Evolutionary conservation across 2,797 vertebrate species (phyloP), one percentile per base, ranked within the genome.

Genomic region (Serranus cabrilla): DNA sequence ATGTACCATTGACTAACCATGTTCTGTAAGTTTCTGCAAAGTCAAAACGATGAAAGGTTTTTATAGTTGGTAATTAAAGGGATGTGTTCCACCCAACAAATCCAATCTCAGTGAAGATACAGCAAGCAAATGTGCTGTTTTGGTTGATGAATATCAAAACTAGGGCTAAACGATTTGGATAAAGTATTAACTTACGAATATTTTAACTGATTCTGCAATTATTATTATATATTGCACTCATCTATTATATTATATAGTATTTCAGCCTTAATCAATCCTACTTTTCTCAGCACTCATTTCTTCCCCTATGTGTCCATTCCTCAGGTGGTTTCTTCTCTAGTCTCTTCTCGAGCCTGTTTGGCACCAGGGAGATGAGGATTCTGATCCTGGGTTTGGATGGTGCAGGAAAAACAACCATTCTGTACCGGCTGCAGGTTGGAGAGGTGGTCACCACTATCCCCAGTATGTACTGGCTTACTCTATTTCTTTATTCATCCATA

Each of bases 401-500:
- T 58, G 98, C 98, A 10, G 98, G 98, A 71, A 99, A 99, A 93
- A 99, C 98, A 0, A 99, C 98, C 17, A 99, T 99, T 83, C 94
- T 99, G 25, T 99, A 99, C 93, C 93, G 97, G 69, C 92, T 99
- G 76, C 98, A 99, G 89, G 98, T 99, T 46, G 98, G 98, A 91
- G 98, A 99, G 93, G 98, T 99, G 43, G 98, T 99, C 80, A 99
- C 98, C 51, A 99, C 98, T 43, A 99, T 99, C 89, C 98, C 98
- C 4, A 99, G 98, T 99, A 95, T 73, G 98, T 95, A 23, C 50
- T 27, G 0, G 0, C 72, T 57, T 60, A 11, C 12, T 49, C 17
- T 42, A 0, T 37, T 45, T 49, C 7, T 46, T 11, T 13, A n/a
- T 54, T 39, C 7, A 34, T 27, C 9, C 2, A 18, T 17, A 8